phyloP scores from a whole-genome alignment of 2,113 vertebrate species.

The Phasianus colchicus region DNA sequence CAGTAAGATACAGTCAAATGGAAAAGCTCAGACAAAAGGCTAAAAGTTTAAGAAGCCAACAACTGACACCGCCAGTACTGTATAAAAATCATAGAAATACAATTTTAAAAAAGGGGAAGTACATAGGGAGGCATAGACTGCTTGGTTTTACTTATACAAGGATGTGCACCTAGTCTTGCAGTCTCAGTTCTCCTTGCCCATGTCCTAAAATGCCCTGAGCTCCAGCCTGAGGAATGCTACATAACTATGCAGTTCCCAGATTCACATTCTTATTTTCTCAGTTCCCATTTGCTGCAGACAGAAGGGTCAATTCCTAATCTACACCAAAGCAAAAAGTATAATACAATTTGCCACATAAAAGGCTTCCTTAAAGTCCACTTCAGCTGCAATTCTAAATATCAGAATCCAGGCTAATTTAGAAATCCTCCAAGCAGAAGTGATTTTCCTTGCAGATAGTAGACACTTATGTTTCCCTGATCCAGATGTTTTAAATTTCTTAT shows the following conservation, averaged over 20 bases:
- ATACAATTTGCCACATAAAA: conserved; percentile 56
- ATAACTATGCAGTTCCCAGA: neutral
- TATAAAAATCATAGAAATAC: neutral
- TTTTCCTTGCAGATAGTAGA: conserved; percentile 34
- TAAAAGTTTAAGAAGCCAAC: neutral
- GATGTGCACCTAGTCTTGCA: neutral
- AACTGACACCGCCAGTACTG: neutral
- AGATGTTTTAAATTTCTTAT: neutral
- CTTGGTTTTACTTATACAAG: neutral
- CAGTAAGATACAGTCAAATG: neutral
- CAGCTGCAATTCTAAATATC: neutral
- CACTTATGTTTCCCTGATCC: neutral
- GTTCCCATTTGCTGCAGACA: neutral
- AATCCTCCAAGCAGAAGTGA: conserved; percentile 59
- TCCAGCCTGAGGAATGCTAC: neutral
- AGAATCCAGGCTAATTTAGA: conserved; percentile 39
- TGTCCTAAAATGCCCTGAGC: conserved; percentile 15
- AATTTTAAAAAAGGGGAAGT: neutral
- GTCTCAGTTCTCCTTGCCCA: neutral
- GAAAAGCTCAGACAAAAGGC: neutral
- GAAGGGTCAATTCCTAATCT: neutral
- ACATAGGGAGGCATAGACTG: neutral
- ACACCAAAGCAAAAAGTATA: conserved; percentile 37
- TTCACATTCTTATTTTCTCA: neutral
- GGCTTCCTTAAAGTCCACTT: conserved; percentile 5